phyloP scores from a whole-genome alignment of 2,113 vertebrate species.

The Nettapus auritus region DNA sequence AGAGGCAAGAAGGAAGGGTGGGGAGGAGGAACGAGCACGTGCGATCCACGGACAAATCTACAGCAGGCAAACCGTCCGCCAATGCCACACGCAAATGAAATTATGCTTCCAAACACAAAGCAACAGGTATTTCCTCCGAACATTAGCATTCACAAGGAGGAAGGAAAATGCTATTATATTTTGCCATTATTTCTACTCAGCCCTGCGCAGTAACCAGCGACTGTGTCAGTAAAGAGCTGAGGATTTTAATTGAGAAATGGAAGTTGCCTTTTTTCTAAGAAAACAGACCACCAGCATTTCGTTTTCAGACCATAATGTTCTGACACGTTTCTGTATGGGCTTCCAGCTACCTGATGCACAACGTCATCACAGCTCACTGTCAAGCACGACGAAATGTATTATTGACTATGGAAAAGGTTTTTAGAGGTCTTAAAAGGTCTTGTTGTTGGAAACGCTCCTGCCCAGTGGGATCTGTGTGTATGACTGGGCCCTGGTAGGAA shows the following conservation, averaged over 20 bases:
- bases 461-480: background rate
- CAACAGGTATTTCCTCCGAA: background rate
- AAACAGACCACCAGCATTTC: background rate
- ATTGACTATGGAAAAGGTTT: background rate
- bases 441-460: background rate
- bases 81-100: background rate
- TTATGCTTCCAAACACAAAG: background rate
- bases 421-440: background rate
- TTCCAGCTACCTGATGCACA: background rate
- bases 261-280: background rate
- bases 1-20: background rate
- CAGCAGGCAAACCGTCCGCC: background rate
- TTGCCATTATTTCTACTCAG: background rate
- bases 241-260: background rate
- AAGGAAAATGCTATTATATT: background rate
- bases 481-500: background rate
- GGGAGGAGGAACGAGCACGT: accelerated
- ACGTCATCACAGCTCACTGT: background rate
- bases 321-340: background rate
- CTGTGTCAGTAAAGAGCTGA: background rate
- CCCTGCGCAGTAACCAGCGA: background rate
- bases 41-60: background rate
- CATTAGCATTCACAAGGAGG: background rate
- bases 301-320: background rate
- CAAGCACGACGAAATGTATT: background rate